Conservation (phyloP, 2,113 vertebrate species). For the Geothlypis trichas region DNA sequence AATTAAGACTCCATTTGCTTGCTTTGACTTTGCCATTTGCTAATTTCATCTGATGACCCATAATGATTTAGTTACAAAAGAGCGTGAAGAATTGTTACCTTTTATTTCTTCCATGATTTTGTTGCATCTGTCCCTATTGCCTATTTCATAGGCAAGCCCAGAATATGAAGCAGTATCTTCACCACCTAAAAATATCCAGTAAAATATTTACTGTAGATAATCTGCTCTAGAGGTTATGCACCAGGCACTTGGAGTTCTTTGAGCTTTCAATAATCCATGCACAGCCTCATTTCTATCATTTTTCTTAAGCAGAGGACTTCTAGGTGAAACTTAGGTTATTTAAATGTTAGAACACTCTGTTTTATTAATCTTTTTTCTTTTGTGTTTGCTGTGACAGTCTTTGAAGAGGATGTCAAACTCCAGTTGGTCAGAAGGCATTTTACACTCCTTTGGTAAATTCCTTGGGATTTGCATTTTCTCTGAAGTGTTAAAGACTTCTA, state of each 20-base stretch:
- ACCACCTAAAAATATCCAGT: neutral
- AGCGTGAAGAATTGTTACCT: neutral
- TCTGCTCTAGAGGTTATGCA: neutral
- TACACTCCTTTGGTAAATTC: neutral
- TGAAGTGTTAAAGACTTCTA: neutral
- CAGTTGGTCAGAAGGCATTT: slow-evolving; percentile 7
- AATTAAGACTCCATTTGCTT: neutral
- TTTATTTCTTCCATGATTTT: neutral
- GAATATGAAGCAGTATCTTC: neutral
- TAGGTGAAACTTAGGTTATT: neutral
- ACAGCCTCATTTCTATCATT: neutral
- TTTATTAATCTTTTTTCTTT: neutral
- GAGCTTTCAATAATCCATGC: neutral
- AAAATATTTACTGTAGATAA: neutral
- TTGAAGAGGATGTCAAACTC: neutral
- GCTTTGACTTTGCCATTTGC: neutral
- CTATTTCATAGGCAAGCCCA: neutral
- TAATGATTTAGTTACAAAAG: neutral
- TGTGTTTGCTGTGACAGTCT: neutral
- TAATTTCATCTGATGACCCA: neutral
- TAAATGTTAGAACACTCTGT: neutral
- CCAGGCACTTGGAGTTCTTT: neutral
- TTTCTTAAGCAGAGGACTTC: neutral
- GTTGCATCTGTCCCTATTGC: neutral
- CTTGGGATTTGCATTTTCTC: neutral